Evolutionary conservation across 1,140 invertebrate genomes (phyloP).

Genomic region (Heliothis subflexa): DNA sequence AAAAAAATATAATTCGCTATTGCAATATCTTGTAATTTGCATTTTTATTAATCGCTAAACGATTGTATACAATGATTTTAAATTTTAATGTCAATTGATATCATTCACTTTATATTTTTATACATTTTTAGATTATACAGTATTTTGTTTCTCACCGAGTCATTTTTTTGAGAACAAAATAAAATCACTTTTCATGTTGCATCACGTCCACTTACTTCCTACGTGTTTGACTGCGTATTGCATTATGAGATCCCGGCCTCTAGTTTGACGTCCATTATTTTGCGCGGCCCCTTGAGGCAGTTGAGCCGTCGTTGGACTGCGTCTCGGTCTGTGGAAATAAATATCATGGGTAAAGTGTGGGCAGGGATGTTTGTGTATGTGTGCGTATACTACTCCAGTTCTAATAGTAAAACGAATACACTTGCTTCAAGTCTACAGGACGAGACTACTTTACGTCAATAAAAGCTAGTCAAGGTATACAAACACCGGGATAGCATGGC

Average conservation of each 20-base stretch:
- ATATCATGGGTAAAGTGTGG: conserved; percentile 20
- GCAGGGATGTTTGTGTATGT: neutral
- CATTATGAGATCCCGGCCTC: conserved; percentile 84
- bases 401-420: no score
- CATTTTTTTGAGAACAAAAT: conserved; percentile 80
- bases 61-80: conserved; percentile 69
- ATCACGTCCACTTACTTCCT: conserved; percentile 71
- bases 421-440: no score
- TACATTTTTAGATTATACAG: conserved; percentile 69
- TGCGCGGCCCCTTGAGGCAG: conserved; percentile 79
- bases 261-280: conserved; percentile 82
- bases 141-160: conserved; percentile 75
- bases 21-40: conserved; percentile 81
- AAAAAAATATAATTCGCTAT: conserved; percentile 86
- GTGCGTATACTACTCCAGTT: no score
- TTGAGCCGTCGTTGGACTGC: conserved; percentile 82
- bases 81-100: conserved; percentile 56
- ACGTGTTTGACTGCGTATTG: conserved; percentile 62
- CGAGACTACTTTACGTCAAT: no score
- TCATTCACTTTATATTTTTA: conserved; percentile 80
- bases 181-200: conserved; percentile 84
- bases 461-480: no score
- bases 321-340: conserved; percentile 70
- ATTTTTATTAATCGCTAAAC: conserved; percentile 65
- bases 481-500: no score